Evolutionary conservation across 2,797 vertebrate species (phyloP).

Genomic region (Sciurus vulgaris): DNA sequence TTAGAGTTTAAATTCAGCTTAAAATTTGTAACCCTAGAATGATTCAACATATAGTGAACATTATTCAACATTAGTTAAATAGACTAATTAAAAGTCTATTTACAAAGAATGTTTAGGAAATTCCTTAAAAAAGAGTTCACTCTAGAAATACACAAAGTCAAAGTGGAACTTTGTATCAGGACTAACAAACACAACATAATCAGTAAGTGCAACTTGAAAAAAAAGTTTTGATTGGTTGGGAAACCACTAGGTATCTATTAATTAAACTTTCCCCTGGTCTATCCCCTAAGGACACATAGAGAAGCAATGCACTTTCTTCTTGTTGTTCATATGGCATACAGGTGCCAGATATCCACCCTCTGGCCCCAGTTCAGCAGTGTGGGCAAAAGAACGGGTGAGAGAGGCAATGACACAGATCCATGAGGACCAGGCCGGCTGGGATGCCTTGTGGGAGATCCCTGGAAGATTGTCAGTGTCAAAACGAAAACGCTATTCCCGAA

Average conservation of each 20-base stretch:
- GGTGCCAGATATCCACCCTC: background rate
- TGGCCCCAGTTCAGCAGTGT: too few relatives aligned
- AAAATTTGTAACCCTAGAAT: background rate
- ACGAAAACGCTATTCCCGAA: background rate
- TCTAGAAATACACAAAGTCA: background rate
- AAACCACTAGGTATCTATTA: background rate
- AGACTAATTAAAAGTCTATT: background rate
- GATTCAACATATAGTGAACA: background rate
- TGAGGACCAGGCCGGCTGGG: background rate
- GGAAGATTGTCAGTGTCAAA: background rate
- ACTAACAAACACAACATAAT: background rate
- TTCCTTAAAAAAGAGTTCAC: background rate
- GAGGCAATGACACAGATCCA: background rate
- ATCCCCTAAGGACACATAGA: background rate
- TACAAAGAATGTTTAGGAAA: background rate
- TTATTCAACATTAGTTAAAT: background rate
- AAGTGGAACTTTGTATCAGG: background rate
- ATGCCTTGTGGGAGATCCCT: background rate
- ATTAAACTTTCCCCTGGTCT: background rate
- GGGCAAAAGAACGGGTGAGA: background rate
- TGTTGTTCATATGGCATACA: background rate
- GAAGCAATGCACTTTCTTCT: background rate
- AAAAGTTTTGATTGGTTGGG: background rate
- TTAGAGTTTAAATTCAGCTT: background rate
- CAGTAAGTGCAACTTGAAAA: background rate